Conservation (phyloP, 1,140 invertebrate species). For the Pomacea maculata region DNA sequence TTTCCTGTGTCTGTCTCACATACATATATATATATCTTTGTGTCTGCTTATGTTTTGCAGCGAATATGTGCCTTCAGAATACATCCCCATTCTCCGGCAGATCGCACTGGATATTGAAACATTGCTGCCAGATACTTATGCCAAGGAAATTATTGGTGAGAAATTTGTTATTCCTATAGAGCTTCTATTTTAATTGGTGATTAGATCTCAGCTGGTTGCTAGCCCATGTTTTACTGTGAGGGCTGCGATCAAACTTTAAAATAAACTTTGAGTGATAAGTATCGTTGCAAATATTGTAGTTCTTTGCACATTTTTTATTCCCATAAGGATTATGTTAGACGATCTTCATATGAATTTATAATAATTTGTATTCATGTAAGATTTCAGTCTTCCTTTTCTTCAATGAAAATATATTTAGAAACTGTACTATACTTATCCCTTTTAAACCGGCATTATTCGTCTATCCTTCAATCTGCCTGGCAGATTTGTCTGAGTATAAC, state of each 20-base stretch:
- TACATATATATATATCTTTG: too few species aligned
- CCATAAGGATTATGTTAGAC: conserved; percentile 36
- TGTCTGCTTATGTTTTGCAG: neutral
- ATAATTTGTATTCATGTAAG: conserved; percentile 20
- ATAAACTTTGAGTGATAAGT: neutral
- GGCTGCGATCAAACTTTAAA: neutral
- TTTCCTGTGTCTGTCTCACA: too few species aligned
- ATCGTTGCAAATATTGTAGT: conserved; percentile 34
- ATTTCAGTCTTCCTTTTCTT: too few species aligned
- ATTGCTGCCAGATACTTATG: conserved; percentile 37
- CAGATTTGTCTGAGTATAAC: too few species aligned
- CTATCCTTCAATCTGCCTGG: too few species aligned
- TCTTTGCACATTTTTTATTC: conserved; percentile 36
- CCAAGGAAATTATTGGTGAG: conserved; percentile 45
- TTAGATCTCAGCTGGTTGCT: neutral
- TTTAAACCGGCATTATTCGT: too few species aligned
- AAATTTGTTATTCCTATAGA: neutral
- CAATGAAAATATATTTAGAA: too few species aligned
- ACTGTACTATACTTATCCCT: too few species aligned
- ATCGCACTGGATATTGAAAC: conserved; percentile 38
- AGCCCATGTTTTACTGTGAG: neutral
- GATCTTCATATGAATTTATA: conserved; percentile 43
- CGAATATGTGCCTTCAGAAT: conserved; percentile 24
- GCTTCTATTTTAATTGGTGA: too few species aligned
- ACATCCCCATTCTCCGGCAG: conserved; percentile 33